Conservation (phyloP, 2,797 vertebrate genomes). For the Aotus griseimembra region DNA sequence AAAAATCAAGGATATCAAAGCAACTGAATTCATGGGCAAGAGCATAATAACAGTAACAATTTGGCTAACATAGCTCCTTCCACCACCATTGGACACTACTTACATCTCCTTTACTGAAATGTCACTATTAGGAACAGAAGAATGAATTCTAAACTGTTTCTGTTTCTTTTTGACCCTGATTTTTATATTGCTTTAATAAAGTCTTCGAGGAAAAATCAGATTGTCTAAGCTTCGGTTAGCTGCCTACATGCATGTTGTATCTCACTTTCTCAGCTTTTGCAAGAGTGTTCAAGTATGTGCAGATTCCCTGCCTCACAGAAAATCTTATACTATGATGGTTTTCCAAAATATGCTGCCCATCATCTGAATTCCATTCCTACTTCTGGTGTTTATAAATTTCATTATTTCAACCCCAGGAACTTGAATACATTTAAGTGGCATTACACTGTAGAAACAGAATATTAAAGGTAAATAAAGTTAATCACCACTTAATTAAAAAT, state of each 20-base stretch:
- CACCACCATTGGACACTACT: neutral
- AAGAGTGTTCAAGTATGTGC: neutral
- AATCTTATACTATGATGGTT: neutral
- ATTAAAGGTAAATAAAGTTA: neutral
- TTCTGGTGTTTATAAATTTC: neutral
- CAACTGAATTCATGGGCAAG: neutral
- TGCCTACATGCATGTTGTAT: neutral
- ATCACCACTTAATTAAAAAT: neutral
- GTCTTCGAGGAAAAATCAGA: neutral
- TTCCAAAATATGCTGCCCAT: neutral
- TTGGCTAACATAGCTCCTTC: fast-evolving
- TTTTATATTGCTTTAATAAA: neutral
- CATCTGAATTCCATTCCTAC: neutral
- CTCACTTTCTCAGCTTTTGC: neutral
- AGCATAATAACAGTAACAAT: neutral
- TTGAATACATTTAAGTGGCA: neutral
- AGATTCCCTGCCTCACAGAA: neutral
- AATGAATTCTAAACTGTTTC: neutral
- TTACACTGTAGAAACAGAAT: neutral
- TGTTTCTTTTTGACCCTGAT: neutral
- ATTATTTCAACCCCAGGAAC: neutral
- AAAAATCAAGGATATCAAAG: neutral
- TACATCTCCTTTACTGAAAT: neutral
- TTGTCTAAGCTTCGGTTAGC: neutral
- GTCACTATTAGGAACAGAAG: neutral